A percentile compares a stretch with the other conserved stretches of the same genome.
Conservation (phyloP, 2,113 vertebrate genomes). For the Heterotilapia buettikoferi region DNA sequence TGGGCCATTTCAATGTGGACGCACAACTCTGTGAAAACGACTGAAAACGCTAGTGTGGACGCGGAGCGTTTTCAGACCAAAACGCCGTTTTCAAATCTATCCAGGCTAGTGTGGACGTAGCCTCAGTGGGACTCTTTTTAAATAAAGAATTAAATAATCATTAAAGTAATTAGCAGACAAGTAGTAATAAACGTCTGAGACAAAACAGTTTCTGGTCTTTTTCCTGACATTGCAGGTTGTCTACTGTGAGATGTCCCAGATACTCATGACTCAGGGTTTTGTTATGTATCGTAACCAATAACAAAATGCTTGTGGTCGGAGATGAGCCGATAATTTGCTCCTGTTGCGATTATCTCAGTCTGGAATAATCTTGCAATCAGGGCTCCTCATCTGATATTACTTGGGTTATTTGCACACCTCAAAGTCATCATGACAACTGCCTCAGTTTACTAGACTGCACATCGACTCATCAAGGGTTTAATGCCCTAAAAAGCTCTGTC, state of each 20-base stretch:
- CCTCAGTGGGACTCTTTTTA: background rate
- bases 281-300: background rate
- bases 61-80: no score
- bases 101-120: background rate
- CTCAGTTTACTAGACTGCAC: background rate
- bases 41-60: background rate
- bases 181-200: background rate
- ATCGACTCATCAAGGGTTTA: background rate
- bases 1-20: background rate
- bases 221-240: background rate
- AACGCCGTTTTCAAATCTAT: fast-evolving
- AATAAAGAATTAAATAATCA: background rate
- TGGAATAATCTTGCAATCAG: background rate
- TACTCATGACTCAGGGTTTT: background rate
- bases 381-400: background rate
- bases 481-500: background rate
- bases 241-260: background rate
- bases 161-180: background rate
- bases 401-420: background rate
- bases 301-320: background rate
- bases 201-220: background rate
- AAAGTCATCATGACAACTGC: background rate
- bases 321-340: background rate
- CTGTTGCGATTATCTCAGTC: background rate
- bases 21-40: fast-evolving